Base-by-base conservation (phyloP, 2,888 invertebrate genomes). In the Cenopis cana region DNA sequence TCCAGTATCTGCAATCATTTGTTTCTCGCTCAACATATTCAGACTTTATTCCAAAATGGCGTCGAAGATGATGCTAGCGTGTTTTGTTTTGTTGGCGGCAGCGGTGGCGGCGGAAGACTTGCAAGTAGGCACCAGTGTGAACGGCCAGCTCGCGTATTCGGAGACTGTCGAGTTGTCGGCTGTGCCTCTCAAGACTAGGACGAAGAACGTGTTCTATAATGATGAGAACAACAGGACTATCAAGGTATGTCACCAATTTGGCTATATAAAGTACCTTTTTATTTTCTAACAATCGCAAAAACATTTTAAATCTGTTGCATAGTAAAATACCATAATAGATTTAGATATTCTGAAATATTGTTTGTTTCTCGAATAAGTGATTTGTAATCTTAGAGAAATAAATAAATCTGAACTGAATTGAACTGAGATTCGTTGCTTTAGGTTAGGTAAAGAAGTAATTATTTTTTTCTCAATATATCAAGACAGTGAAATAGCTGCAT, bases 201-300 rank as follows among this genome's bases (percentile, higher is more conserved):
- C 81, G 0, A 91, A 93, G 70, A 91, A 88, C 74, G 89, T 92
- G 0, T 93, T 90, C 66, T 93, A 84, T 66, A 81, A 65, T 17
- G 89, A 84, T 67, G 84, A 85, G 5, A 82, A 79, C 36, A 76
- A 79, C 24, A 74, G 70, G 18, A 70, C 79, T 49, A 89, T 93
- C n/a, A 90, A 84, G 86, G 92, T 92, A 64, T 76, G 80, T 75
- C 18, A 20, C 5, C 24, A 59, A 50, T n/a, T 33, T 2, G 33
- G 14, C 41, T 41, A 33, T 33, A 33, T 41, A 6, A 5, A 14
- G 14, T 41, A 5, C 38, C 24, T 24, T 33, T 33, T 8, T 5
- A 4, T 29, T 2, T 29, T 29, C 2, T 5, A 29, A 4, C 29
- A 5, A 29, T 29, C 29, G 29, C 29, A 29, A 29, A 29, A 29